Conservation (phyloP, 2,797 vertebrate species). For the Distichodus sexfasciatus region DNA sequence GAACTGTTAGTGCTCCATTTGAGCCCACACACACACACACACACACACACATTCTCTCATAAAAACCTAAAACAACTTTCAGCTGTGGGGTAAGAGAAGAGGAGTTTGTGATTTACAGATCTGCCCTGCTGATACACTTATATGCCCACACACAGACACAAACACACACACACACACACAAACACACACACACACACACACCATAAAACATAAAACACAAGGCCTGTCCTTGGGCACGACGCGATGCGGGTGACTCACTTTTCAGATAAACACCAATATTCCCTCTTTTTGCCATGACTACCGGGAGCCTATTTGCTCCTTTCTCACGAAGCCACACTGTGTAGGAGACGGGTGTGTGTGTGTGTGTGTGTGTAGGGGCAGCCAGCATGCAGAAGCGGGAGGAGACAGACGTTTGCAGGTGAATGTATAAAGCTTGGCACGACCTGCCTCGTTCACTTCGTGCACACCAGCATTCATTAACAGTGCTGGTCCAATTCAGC, state of each 20-base stretch:
- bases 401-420: neutral
- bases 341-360: neutral
- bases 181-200: neutral
- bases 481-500: too few relatives aligned
- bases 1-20: too few relatives aligned
- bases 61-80: too few relatives aligned
- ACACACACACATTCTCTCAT: too few relatives aligned
- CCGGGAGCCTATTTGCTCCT: slow-evolving; percentile 20
- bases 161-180: neutral
- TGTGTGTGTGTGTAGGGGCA: neutral
- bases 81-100: too few relatives aligned
- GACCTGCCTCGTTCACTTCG: neutral
- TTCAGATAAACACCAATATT: neutral
- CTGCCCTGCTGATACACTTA: neutral
- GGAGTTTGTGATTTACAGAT: neutral
- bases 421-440: neutral
- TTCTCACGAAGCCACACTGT: neutral
- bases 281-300: slow-evolving; percentile 28
- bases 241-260: slow-evolving; percentile 53
- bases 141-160: slow-evolving; percentile 22
- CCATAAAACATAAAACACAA: too few relatives aligned
- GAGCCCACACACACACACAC: too few relatives aligned
- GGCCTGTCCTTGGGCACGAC: slow-evolving; percentile 52
- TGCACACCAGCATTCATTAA: neutral
- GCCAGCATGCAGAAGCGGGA: neutral